Evolutionary conservation across 1,140 invertebrate genomes (phyloP).

Genomic region (Trypoxylus dichotomus): DNA sequence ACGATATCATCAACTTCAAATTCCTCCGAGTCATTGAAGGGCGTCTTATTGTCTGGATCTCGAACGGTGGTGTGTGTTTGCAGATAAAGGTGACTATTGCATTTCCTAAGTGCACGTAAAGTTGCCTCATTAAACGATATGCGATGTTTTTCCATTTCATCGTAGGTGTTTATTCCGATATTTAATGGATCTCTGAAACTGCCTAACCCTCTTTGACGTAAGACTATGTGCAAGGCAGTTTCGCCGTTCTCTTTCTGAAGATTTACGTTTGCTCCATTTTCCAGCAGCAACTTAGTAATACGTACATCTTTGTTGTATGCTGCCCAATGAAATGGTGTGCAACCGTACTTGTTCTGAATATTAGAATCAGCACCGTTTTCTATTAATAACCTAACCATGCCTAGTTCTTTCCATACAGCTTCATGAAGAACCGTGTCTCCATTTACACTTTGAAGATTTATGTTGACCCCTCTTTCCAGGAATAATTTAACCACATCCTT

Average conservation of each 20-base stretch:
- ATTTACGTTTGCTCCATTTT: no score
- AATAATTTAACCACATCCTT: neutral
- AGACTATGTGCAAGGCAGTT: no score
- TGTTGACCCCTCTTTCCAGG: neutral
- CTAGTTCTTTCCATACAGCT: neutral
- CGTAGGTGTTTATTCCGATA: neutral
- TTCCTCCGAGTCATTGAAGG: neutral
- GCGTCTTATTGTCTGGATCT: no score
- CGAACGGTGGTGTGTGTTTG: no score
- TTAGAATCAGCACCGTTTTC: neutral
- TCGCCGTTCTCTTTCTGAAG: no score
- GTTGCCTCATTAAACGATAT: no score
- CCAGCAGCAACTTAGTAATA: no score
- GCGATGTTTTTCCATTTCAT: neutral
- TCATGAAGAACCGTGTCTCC: neutral
- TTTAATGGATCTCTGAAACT: no score
- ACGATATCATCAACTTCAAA: neutral
- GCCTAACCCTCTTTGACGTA: no score
- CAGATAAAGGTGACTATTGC: no score
- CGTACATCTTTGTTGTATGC: no score
- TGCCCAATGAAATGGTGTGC: neutral
- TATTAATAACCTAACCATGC: neutral
- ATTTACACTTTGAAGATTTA: neutral
- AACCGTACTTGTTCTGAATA: neutral
- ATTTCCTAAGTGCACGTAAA: no score